A percentile compares a stretch with the other conserved stretches of the same genome.
These are phyloP conservation scores for Anniella stebbinsi DNA, from an alignment of 2,797 vertebrate species.

Conservation along the genomic window DNA sequence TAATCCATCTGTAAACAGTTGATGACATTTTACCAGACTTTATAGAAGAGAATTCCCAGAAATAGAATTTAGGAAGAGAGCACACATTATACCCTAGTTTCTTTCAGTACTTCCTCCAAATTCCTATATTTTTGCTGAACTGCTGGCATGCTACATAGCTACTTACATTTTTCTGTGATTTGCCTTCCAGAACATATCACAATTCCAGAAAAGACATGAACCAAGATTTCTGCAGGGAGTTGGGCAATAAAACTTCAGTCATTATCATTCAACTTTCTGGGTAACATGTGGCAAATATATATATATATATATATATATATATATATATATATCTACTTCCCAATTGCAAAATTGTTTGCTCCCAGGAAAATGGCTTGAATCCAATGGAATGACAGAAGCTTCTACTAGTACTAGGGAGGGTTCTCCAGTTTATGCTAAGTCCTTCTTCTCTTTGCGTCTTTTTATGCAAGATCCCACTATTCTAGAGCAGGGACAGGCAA, in stretches of 20 bases:
- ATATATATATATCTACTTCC: too few species aligned
- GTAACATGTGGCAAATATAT: not conserved
- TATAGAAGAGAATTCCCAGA: not conserved
- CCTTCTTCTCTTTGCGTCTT: not conserved
- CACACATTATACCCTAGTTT: not conserved
- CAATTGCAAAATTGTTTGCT: not conserved
- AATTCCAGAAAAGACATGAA: constrained; percentile 19
- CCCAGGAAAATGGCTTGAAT: too few species aligned
- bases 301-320: not conserved
- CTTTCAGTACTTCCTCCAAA: constrained; percentile 8
- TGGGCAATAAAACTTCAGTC: not conserved
- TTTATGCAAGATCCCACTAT: not conserved
- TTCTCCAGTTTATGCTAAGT: not conserved
- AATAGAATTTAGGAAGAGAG: not conserved
- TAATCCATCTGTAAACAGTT: constrained; percentile 6
- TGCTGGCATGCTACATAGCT: not conserved
- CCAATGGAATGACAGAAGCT: not conserved
- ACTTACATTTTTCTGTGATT: constrained; percentile 3
- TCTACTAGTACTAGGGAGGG: not conserved
- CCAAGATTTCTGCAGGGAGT: not conserved
- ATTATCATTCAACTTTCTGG: not conserved
- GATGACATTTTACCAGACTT: not conserved
- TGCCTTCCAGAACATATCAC: constrained; percentile 9
- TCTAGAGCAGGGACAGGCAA: too few species aligned
- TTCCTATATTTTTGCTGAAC: constrained; percentile 2